A percentile compares a stretch with the other conserved stretches of the same genome.
phyloP scores from a whole-genome alignment of 2,797 vertebrate species.

The Vultur gryphus region DNA sequence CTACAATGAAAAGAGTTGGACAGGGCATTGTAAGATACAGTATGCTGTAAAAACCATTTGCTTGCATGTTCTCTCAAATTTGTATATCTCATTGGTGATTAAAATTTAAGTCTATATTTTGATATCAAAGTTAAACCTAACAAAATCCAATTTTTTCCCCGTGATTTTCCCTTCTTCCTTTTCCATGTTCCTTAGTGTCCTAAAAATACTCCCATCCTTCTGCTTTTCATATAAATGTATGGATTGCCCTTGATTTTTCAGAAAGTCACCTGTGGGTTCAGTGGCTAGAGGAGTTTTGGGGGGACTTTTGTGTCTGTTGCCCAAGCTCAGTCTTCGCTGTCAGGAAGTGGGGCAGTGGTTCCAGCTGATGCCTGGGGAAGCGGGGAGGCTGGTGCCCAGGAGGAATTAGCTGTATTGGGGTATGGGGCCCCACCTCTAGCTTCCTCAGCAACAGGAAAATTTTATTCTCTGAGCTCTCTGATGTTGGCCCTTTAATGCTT shows the following conservation, averaged over 20 bases:
- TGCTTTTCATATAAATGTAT: not conserved
- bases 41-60: rapidly evolving
- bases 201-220: not conserved
- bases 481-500: not conserved
- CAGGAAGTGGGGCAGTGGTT: not conserved
- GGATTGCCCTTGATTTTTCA: not conserved
- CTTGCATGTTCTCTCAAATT: not conserved
- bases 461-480: not conserved
- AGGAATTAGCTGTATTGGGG: not conserved
- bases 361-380: not conserved
- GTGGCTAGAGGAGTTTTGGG: not conserved
- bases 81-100: not conserved
- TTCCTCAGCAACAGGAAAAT: not conserved
- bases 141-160: not conserved
- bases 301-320: not conserved
- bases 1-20: not conserved
- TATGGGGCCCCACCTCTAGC: not conserved
- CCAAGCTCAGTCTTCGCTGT: not conserved
- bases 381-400: not conserved
- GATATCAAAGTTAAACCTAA: not conserved
- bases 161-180: not conserved
- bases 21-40: not conserved
- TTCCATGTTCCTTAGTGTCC: not conserved
- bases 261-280: not conserved
- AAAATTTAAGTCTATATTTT: not conserved